Base-by-base conservation (phyloP, 2,113 vertebrate species). In the Xenus cinereus region DNA sequence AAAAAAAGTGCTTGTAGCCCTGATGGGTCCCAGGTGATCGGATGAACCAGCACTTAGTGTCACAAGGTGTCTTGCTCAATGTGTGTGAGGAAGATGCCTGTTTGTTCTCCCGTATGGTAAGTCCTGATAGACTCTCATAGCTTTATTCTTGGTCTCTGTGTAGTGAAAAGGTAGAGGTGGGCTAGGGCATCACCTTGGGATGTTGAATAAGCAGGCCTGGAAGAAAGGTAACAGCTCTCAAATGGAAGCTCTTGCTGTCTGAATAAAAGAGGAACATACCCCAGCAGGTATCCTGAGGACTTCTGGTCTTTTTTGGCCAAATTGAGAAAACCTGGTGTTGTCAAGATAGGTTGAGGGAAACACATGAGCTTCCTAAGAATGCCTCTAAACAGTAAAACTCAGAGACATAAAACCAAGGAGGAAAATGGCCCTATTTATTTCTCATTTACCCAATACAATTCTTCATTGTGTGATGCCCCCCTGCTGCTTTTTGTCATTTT, bases 401-500 rank as follows among this genome's bases (percentile, higher is more conserved):
- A 24, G 60, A 56, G 66, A 20, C 16, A 7, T 14, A 56, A 83
- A 82, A 74, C 23, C 46, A 46, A 56, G 19, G 54, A 57, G 84
- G 68, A 62, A 84, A 91, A 89, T 9, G 12, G 30, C 7, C 73
- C 54, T 56, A 6, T 80, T 91, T 93, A 51, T 87, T 95, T 91
- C 92, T 63, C 73, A 60, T 94, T 93, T 74, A 23, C 60, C 60
- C 79, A 8, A 15, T 80, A 56, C 72, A 87, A 8, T 88, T 81
- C 67, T 82, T 84, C 75, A 22, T 56, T 86, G 71, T 76, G 56
- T 84, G 87, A 75, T 79, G 71, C 60, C 33, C 62, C 74, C 90
- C 87, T 87, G 75, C 92, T 95, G 90, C 88, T 91, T 80, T 84
- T 87, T 95, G 89, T 78, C 81, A 81, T 72, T n/a, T 91, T 94